Percentiles rank a stretch among this genome's conserved stretches.
These are phyloP conservation scores for Poeciliopsis turneri DNA, from an alignment of 2,797 vertebrate species.

Conservation along the genomic window DNA sequence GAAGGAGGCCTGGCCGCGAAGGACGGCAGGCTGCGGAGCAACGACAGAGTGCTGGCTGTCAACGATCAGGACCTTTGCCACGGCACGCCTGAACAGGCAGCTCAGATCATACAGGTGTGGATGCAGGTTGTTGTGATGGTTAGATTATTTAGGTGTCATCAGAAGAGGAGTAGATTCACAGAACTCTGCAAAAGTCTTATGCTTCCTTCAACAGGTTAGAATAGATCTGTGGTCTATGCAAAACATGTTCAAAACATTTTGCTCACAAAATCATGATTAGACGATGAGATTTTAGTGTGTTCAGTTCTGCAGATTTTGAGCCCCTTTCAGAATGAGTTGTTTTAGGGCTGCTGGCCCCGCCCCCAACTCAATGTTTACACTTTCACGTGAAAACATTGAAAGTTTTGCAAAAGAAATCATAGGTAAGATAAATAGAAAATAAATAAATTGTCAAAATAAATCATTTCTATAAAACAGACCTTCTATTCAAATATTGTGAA, in stretches of 20 bases:
- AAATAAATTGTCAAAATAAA: no score
- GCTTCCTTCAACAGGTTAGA: no score
- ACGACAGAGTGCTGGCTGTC: conserved; percentile 93
- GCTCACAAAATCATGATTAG: no score
- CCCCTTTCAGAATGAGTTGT: no score
- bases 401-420: not conserved
- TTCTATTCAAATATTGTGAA: not conserved
- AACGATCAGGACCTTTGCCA: conserved; percentile 96
- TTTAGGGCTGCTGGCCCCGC: no score
- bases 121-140: not conserved
- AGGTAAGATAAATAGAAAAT: no score
- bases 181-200: not conserved
- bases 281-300: no score
- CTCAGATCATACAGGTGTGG: conserved; percentile 94
- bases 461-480: not conserved
- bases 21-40: conserved; percentile 91
- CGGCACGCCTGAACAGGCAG: conserved; percentile 95
- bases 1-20: conserved; percentile 96
- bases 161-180: not conserved
- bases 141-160: conserved; percentile 3
- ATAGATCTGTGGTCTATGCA: no score
- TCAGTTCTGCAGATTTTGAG: no score
- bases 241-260: no score
- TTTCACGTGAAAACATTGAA: no score
- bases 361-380: no score